Percentiles rank a stretch among this genome's conserved stretches.
Evolutionary conservation across 2,888 invertebrate genomes (phyloP).

Genomic region (Sesia apiformis): DNA sequence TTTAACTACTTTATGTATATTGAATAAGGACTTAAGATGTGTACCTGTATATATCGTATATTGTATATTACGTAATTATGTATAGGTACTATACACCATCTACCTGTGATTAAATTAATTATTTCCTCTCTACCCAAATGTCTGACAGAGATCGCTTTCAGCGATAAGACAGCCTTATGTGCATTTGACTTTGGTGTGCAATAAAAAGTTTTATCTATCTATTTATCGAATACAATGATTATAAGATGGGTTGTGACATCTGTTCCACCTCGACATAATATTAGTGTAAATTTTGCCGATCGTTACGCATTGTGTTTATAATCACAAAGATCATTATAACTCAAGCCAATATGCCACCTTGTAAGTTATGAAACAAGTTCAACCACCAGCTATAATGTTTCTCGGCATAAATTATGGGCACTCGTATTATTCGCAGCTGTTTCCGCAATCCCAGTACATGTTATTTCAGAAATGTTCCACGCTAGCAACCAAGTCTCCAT

Average conservation of each 20-base stretch:
- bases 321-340: slow-evolving; percentile 1
- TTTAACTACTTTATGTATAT: too few relatives aligned
- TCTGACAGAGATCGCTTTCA: too few relatives aligned
- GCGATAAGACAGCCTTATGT: too few relatives aligned
- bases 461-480: slow-evolving; percentile 14
- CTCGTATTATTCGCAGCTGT: slow-evolving; percentile 29
- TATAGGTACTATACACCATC: too few relatives aligned
- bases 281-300: neutral
- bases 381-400: slow-evolving; percentile 3
- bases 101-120: too few relatives aligned
- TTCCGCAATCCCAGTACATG: slow-evolving; percentile 22
- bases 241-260: neutral
- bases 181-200: too few relatives aligned
- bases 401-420: slow-evolving; percentile 5
- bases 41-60: too few relatives aligned
- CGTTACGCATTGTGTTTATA: neutral
- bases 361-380: neutral
- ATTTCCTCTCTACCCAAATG: too few relatives aligned
- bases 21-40: too few relatives aligned
- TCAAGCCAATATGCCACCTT: slow-evolving; percentile 10
- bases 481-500: neutral
- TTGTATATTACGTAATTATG: too few relatives aligned
- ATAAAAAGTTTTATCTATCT: too few relatives aligned
- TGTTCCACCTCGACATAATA: neutral
- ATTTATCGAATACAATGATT: neutral